A percentile compares a stretch with the other conserved stretches of the same genome.
phyloP scores from a whole-genome alignment of 2,113 vertebrate species.

The Urocolius indicus region DNA sequence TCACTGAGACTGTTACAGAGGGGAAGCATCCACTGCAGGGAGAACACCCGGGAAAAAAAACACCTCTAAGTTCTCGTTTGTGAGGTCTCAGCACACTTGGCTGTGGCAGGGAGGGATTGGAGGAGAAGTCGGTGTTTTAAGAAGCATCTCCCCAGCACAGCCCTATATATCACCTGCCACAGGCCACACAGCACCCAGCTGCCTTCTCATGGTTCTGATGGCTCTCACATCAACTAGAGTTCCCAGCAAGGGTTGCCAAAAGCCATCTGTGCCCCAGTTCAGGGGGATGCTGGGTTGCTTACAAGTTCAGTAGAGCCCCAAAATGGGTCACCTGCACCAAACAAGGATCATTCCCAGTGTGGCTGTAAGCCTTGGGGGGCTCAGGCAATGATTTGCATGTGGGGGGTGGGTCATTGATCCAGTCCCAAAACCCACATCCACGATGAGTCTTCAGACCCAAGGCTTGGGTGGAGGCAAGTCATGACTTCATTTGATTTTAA shows the following conservation, averaged over 20 bases:
- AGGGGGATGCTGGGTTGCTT: neutral
- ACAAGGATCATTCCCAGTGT: rapidly evolving
- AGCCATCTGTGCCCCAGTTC: neutral
- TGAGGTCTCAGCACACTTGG: neutral
- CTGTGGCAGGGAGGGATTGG: rapidly evolving
- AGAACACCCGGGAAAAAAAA: neutral
- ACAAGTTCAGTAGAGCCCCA: neutral
- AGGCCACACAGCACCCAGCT: rapidly evolving
- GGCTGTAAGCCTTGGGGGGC: neutral
- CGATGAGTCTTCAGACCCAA: neutral
- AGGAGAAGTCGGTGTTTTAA: neutral
- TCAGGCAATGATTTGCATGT: neutral
- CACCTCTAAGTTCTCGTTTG: rapidly evolving
- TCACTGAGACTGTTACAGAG: neutral
- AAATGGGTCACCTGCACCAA: neutral
- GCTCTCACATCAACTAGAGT: rapidly evolving
- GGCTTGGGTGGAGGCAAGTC: neutral
- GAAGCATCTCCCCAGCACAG: neutral
- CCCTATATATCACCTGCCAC: rapidly evolving
- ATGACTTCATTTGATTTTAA: neutral
- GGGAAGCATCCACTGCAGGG: neutral
- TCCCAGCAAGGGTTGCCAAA: neutral
- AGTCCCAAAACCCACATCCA: neutral
- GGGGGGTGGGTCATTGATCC: rapidly evolving
- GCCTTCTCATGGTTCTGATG: rapidly evolving